Evolutionary conservation across 1,140 invertebrate species (phyloP).

Genomic region (Macrotrachela quadricornifera): DNA sequence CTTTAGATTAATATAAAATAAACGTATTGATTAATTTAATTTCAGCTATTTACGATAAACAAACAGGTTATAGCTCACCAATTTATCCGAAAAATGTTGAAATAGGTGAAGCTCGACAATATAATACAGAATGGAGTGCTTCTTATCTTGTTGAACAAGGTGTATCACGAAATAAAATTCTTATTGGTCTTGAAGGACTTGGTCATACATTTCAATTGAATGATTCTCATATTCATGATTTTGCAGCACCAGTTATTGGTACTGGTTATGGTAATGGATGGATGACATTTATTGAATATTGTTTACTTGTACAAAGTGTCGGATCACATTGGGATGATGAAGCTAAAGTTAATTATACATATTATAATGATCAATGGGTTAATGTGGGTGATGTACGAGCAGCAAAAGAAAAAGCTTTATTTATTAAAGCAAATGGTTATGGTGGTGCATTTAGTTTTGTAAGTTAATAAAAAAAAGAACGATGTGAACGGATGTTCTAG

Average conservation of each 20-base stretch:
- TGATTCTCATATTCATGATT: neutral
- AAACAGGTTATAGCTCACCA: neutral
- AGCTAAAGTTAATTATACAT: neutral
- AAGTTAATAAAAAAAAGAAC: too few species aligned
- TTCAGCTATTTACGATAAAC: neutral
- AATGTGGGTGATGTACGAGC: neutral
- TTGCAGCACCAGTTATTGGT: neutral
- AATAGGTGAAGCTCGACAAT: neutral
- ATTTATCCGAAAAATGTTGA: neutral
- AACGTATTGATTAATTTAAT: too few species aligned
- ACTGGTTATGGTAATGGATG: neutral
- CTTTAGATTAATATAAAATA: too few species aligned
- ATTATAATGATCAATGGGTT: neutral
- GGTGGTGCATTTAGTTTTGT: neutral
- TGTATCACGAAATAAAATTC: neutral
- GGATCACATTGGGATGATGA: neutral
- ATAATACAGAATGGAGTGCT: neutral
- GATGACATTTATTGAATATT: neutral
- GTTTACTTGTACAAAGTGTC: neutral
- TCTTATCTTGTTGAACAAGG: neutral
- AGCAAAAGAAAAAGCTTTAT: neutral
- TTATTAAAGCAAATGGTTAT: neutral
- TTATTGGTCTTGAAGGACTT: neutral
- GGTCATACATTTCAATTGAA: slow-evolving; percentile 5
- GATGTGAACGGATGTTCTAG: too few species aligned